Evolutionary conservation across 2,888 invertebrate species (phyloP).

Genomic region (Torymus tubicola): DNA sequence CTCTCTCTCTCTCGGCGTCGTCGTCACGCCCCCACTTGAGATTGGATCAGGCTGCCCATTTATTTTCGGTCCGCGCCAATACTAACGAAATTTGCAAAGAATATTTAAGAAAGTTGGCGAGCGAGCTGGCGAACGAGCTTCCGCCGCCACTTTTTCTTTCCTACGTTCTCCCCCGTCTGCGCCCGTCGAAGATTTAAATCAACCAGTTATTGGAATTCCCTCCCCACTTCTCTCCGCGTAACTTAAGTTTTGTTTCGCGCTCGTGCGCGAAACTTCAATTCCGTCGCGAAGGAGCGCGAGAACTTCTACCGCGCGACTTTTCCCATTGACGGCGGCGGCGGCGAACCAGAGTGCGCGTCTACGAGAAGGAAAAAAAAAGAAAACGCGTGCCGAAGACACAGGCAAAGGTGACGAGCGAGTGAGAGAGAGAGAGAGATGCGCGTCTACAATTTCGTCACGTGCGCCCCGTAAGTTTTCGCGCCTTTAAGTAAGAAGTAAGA

Average conservation of each 20-base stretch:
- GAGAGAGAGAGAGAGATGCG: slow-evolving; percentile 52
- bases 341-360: too few species aligned
- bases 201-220: slow-evolving; percentile 48
- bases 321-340: slow-evolving; percentile 28
- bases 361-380: too few species aligned
- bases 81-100: slow-evolving; percentile 44
- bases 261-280: slow-evolving; percentile 41
- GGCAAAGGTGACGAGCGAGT: slow-evolving; percentile 12
- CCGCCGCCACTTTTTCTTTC: neutral
- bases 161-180: neutral
- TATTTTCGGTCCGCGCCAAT: slow-evolving; percentile 22
- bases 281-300: neutral
- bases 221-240: slow-evolving; percentile 6
- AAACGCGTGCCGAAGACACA: too few species aligned
- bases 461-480: slow-evolving; percentile 71
- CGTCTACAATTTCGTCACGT: slow-evolving; percentile 73
- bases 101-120: slow-evolving; percentile 44
- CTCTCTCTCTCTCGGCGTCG: neutral
- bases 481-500: slow-evolving; percentile 66
- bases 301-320: slow-evolving; percentile 27
- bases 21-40: neutral
- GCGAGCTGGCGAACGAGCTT: too few species aligned
- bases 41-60: slow-evolving; percentile 32
- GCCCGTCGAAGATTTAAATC: slow-evolving; percentile 43
- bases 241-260: slow-evolving; percentile 45